These are phyloP conservation scores for Drosophila baimaii DNA, from an alignment of 1,140 invertebrate species.

Conservation along the genomic window DNA sequence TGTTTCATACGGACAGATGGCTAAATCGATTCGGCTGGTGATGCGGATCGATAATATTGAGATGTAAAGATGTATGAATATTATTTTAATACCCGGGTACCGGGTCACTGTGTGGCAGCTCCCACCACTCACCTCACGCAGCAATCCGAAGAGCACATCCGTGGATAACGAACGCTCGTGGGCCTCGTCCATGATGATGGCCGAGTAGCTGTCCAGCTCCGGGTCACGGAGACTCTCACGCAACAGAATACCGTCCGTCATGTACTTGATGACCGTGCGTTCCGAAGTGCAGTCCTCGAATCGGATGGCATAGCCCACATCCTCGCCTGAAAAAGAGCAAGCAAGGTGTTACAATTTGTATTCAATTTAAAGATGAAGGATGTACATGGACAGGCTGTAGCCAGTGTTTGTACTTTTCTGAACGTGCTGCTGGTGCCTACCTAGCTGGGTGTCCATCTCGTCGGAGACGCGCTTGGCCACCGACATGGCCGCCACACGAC, in stretches of 20 bases:
- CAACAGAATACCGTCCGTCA: conserved; percentile 99
- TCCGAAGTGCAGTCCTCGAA: conserved; percentile 99
- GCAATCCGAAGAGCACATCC: conserved; percentile 98
- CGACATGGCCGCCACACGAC: conserved; percentile 99
- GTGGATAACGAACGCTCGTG: conserved; percentile 98
- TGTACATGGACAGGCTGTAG: not conserved
- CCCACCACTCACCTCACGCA: conserved; percentile 94
- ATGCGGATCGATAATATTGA: too few species aligned
- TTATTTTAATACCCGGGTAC: too few species aligned
- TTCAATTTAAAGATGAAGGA: not conserved
- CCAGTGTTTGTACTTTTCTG: not conserved
- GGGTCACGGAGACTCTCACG: conserved; percentile 97
- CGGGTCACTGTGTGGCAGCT: too few species aligned
- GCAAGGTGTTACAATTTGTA: too few species aligned
- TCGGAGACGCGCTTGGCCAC: conserved; percentile 99
- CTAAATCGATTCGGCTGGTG: too few species aligned
- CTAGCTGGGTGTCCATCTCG: conserved; percentile 96
- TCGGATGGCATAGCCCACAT: conserved; percentile 99
- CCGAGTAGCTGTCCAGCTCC: conserved; percentile 97
- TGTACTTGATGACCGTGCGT: conserved; percentile 98
- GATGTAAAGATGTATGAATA: too few species aligned
- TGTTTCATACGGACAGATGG: too few species aligned
- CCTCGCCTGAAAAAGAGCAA: conserved; percentile 87
- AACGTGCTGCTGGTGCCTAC: conserved; percentile 73
- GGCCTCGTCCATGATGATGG: conserved; percentile 99